A percentile compares a stretch with the other conserved stretches of the same genome.
phyloP scores from a whole-genome alignment of 2,797 vertebrate genomes.

The Dendrocincla tyrannina region DNA sequence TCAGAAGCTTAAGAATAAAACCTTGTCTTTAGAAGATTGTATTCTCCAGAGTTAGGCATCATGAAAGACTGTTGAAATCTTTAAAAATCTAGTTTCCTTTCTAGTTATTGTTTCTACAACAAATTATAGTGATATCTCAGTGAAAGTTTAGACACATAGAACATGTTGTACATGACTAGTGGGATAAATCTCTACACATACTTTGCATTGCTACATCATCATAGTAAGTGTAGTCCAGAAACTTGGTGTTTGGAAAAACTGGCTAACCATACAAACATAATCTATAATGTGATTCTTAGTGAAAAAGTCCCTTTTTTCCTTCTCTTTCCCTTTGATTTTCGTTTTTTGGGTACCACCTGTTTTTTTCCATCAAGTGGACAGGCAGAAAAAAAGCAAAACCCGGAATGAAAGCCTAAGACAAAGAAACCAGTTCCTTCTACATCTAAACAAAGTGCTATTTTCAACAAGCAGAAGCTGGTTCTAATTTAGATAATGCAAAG shows the following conservation, averaged over 20 bases:
- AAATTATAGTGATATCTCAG: background rate
- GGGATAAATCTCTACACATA: background rate
- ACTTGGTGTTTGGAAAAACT: background rate
- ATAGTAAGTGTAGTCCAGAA: background rate
- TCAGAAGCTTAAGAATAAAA: constrained; percentile 21
- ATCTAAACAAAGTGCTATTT: background rate
- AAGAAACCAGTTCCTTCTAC: background rate
- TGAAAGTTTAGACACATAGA: background rate
- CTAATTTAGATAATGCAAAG: constrained; percentile 3
- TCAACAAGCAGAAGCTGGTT: background rate
- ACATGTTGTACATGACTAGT: background rate
- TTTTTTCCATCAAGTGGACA: background rate
- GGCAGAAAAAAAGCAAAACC: background rate
- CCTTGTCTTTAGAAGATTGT: background rate
- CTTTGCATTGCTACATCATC: background rate
- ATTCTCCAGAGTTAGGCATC: background rate
- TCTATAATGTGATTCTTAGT: background rate
- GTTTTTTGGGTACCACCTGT: background rate
- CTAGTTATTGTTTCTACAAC: background rate
- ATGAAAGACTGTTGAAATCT: background rate
- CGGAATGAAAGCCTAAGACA: background rate
- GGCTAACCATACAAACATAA: background rate
- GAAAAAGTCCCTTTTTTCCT: background rate
- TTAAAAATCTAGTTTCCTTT: background rate
- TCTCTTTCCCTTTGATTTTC: background rate